Percentiles rank a stretch among this genome's conserved stretches.
phyloP scores from a whole-genome alignment of 1,140 invertebrate genomes.

The Cydia pomonella region DNA sequence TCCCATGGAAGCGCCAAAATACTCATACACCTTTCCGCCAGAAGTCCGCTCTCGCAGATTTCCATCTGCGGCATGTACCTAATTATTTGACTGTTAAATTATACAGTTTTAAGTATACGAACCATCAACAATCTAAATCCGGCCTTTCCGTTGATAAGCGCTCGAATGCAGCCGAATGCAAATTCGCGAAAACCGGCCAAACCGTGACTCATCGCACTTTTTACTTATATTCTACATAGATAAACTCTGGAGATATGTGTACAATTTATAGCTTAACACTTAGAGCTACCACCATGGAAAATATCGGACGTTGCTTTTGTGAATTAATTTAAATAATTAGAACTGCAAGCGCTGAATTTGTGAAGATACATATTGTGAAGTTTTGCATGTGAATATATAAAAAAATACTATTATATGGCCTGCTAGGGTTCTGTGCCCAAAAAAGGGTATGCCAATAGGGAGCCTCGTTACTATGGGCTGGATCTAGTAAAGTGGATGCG shows the following conservation, averaged over 20 bases:
- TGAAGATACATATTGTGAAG: not conserved
- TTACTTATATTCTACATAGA: not conserved
- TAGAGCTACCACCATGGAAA: not conserved
- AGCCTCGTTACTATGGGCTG: too few species aligned
- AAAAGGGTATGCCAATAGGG: too few species aligned
- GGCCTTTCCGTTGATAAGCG: conserved; percentile 4
- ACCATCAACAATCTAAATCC: not conserved
- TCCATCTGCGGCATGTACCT: too few species aligned
- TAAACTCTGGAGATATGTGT: not conserved
- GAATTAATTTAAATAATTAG: conserved; percentile 12
- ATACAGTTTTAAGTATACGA: not conserved
- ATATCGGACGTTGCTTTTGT: not conserved
- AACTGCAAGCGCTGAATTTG: not conserved
- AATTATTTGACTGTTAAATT: not conserved
- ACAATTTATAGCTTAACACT: not conserved
- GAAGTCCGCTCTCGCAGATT: too few species aligned
- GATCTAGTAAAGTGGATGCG: too few species aligned
- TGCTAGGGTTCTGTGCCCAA: too few species aligned
- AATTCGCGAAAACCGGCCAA: not conserved
- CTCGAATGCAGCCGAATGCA: not conserved
- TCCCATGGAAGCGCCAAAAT: too few species aligned
- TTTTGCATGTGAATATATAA: too few species aligned
- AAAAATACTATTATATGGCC: too few species aligned
- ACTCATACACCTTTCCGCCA: too few species aligned
- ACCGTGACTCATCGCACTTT: conserved; percentile 4